Base-by-base conservation (phyloP, 2,797 vertebrate species). In the Hoplostethus mediterraneus region DNA sequence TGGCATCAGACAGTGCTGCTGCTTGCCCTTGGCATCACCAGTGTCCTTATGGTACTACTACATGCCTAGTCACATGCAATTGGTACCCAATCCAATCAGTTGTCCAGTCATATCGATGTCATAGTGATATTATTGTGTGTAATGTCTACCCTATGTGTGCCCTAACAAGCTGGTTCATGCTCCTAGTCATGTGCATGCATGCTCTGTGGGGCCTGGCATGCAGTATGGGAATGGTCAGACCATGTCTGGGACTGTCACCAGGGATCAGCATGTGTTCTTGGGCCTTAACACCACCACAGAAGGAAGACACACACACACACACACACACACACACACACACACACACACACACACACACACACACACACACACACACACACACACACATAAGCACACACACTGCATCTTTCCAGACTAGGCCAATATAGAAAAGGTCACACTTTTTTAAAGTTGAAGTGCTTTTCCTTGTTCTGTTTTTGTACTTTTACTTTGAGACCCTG, bases 1-100 rank as follows among this genome's bases (percentile, higher is more conserved):
- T 79, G 74, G 82, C 80, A 25, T 38, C 16, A 52, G 40, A 72
- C 74, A 33, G 59, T 13, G 40, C 51, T 25, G 16, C 45, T 73
- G 16, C 33, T 71, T 63, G 40, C 16, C 9, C 45, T 73, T 82
- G 86, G 80, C 74, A 36, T 71, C 25, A 14, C 56, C 5, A 0
- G 36, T 63, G 79, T 64, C 85, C 79, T 77, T 87, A 77, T 89
- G 85, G 67, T 75, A 75, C 33, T 16, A 51, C 69, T 3, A 74
- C 47, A 78, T 42, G 69, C 81, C 59, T 75, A 55, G 60, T 74
- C 58, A 64, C 47, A 53, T 70, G 58, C 80, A 71, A 69, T 68
- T 73, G 67, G 62, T 77, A 68, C 61, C 51, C 33, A 59, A n/a
- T 58, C 40, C 16, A 33, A 68, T 73, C 12, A 77, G 54, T 44